phyloP scores from a whole-genome alignment of 1,140 invertebrate genomes.

The Temnothorax curvispinosus region DNA sequence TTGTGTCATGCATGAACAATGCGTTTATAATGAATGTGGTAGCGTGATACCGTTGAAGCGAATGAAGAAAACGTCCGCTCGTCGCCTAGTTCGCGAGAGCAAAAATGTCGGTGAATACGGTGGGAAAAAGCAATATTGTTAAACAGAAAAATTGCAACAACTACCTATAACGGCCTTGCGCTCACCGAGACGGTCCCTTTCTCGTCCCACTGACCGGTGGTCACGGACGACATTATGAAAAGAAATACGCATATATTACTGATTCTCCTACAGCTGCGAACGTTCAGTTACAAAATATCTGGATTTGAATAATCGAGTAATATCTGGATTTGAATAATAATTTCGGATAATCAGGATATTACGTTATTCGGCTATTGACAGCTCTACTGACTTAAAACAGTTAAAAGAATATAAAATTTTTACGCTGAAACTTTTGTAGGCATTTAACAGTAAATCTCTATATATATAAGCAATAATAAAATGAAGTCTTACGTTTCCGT shows the following conservation, averaged over 20 bases:
- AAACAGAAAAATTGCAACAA: slow-evolving; percentile 10
- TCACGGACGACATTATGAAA: slow-evolving; percentile 38
- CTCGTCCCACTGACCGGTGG: slow-evolving; percentile 37
- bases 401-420: neutral
- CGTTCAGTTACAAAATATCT: neutral
- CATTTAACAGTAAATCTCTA: neutral
- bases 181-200: slow-evolving; percentile 58
- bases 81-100: slow-evolving; percentile 18
- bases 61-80: slow-evolving; percentile 62
- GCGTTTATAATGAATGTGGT: slow-evolving; percentile 22
- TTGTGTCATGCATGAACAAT: slow-evolving; percentile 63
- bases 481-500: neutral
- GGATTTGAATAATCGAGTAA: neutral
- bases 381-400: neutral
- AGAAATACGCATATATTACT: neutral
- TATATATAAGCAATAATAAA: neutral
- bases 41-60: slow-evolving; percentile 55
- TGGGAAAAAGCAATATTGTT: slow-evolving; percentile 24
- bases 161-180: slow-evolving; percentile 45
- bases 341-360: neutral
- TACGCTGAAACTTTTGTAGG: neutral
- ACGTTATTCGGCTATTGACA: neutral
- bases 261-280: neutral
- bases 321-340: neutral
- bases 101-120: slow-evolving; percentile 42